phyloP scores from a whole-genome alignment of 2,113 vertebrate species.

The Nyctereutes procyonoides region DNA sequence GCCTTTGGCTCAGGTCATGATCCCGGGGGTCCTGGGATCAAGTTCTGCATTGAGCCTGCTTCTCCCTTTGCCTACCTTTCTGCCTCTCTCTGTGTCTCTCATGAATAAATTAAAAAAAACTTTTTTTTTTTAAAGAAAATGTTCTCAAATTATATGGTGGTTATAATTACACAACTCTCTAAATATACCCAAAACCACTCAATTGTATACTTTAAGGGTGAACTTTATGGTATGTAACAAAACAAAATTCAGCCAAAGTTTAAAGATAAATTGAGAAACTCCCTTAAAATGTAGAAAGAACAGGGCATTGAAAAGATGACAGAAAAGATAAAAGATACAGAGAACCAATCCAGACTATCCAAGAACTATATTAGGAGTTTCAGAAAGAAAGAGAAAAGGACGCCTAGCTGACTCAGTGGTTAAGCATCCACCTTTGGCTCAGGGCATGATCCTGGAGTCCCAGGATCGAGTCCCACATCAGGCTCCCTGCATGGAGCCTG shows the following conservation, averaged over 20 bases:
- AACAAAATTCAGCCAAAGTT: conserved; percentile 47
- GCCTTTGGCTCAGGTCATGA: no score
- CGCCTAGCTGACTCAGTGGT: no score
- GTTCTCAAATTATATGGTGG: background rate
- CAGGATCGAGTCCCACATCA: no score
- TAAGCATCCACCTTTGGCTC: no score
- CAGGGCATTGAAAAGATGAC: background rate
- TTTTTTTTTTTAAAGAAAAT: background rate
- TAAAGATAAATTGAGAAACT: background rate
- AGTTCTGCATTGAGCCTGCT: no score
- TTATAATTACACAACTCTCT: background rate
- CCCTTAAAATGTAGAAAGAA: background rate
- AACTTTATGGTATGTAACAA: background rate
- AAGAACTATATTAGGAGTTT: background rate
- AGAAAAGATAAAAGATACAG: background rate
- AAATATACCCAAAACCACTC: conserved; percentile 3
- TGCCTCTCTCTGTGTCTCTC: no score
- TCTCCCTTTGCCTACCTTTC: no score
- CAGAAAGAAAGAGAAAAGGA: background rate
- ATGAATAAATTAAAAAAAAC: no score
- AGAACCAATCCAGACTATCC: background rate
- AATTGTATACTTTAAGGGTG: background rate
- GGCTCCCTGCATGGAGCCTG: no score
- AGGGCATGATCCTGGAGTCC: no score
- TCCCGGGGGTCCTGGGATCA: no score